A percentile compares a stretch with the other conserved stretches of the same genome.
Conservation (phyloP, 2,113 vertebrate genomes). For the Psilopsiagon aymara region DNA sequence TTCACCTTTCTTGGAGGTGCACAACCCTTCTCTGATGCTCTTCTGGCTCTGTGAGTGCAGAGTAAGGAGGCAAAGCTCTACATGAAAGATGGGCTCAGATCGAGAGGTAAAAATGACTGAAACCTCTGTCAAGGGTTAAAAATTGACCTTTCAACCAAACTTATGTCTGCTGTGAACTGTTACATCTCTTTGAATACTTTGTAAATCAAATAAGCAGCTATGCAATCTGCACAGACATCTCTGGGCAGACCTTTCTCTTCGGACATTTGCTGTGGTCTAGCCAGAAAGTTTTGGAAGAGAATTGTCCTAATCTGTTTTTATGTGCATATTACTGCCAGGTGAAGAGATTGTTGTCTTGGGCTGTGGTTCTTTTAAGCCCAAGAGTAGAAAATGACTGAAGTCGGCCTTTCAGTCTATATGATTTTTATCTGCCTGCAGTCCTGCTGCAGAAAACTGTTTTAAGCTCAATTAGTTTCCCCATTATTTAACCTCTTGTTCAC, state of each 20-base stretch:
- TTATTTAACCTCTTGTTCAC: constrained; percentile 47
- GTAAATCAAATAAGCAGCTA: background rate
- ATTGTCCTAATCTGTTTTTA: background rate
- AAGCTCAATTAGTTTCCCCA: constrained; percentile 40
- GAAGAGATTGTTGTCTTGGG: constrained; percentile 46
- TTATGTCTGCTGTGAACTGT: background rate
- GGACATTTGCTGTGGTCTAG: background rate
- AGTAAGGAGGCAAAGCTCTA: background rate
- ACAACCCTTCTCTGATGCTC: background rate
- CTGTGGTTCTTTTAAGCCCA: constrained; percentile 14
- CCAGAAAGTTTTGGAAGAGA: constrained; percentile 33
- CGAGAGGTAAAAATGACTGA: background rate
- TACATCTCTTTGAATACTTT: background rate
- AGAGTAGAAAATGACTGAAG: constrained; percentile 23
- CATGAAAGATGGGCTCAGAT: background rate
- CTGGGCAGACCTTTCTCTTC: background rate
- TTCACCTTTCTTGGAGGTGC: background rate
- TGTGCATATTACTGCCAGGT: constrained; percentile 43
- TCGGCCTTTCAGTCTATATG: constrained; percentile 7
- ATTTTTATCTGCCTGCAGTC: constrained; percentile 36
- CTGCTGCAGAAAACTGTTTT: constrained; percentile 35
- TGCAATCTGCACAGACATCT: background rate
- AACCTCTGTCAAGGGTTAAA: background rate
- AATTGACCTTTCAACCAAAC: background rate
- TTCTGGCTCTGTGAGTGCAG: background rate